These are phyloP conservation scores for Hippopotamyrus pictus DNA, from an alignment of 2,797 vertebrate species.

Conservation along the genomic window DNA sequence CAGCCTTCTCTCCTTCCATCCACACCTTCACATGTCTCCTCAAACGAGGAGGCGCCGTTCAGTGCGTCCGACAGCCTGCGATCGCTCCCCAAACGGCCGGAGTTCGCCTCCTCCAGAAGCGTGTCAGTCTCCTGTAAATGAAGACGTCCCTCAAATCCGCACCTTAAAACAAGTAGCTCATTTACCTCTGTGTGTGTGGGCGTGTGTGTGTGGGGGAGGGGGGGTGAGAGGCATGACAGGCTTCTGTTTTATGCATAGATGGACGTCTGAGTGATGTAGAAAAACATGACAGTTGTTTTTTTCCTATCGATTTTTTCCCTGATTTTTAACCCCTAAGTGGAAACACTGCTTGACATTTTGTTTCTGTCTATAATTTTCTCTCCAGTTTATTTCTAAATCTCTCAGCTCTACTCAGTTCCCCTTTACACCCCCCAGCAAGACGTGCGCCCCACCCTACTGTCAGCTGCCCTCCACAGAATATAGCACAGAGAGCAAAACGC, in stretches of 20 bases:
- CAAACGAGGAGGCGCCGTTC: not conserved
- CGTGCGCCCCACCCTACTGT: not conserved
- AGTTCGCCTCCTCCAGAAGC: not conserved
- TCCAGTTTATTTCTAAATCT: not conserved
- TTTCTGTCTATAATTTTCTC: not conserved
- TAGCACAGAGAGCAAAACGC: not conserved
- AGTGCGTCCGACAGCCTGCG: not conserved
- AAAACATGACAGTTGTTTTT: not conserved
- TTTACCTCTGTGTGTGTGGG: constrained; percentile 10
- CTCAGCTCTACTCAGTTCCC: too few species aligned
- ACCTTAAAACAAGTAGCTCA: constrained; percentile 17
- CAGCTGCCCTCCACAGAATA: constrained; percentile 3
- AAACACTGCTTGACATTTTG: not conserved
- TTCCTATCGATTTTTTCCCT: not conserved
- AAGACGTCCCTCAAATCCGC: not conserved
- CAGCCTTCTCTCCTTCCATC: not conserved
- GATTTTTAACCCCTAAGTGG: not conserved
- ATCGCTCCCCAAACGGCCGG: not conserved
- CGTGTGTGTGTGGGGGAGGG: not conserved
- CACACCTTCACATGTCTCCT: constrained; percentile 3
- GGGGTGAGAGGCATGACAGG: not conserved
- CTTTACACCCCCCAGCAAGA: not conserved
- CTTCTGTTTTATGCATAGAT: constrained; percentile 3
- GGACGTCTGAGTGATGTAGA: not conserved
- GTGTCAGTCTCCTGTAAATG: constrained; percentile 3